phyloP scores from a whole-genome alignment of 2,888 invertebrate genomes.

The Drosophila stalkeri region DNA sequence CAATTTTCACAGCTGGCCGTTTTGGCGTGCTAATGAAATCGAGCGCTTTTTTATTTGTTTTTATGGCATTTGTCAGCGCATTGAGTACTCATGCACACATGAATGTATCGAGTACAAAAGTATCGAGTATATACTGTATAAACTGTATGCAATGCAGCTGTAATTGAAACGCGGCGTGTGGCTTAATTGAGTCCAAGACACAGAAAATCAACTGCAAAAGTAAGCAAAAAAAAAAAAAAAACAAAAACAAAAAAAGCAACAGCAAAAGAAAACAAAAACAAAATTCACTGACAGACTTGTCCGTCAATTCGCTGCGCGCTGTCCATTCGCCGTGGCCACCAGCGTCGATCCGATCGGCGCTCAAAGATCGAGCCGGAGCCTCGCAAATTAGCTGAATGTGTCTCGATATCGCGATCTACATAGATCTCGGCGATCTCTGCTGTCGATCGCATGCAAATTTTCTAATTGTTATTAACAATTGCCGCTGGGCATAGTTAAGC shows the following conservation, averaged over 20 bases:
- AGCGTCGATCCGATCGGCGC: constrained; percentile 55
- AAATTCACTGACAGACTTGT: constrained; percentile 44
- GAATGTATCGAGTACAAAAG: constrained; percentile 13
- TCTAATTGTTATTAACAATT: constrained; percentile 78
- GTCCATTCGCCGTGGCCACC: constrained; percentile 60
- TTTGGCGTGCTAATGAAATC: constrained; percentile 75
- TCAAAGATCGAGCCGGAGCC: constrained; percentile 57
- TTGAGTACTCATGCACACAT: constrained; percentile 4
- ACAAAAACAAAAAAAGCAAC: neutral
- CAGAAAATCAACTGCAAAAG: constrained; percentile 12
- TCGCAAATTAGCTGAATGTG: constrained; percentile 66
- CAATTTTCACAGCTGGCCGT: constrained; percentile 66
- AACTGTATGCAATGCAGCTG: constrained; percentile 17
- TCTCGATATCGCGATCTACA: constrained; percentile 39
- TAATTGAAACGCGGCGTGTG: constrained; percentile 75
- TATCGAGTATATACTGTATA: constrained; percentile 15
- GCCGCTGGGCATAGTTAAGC: constrained; percentile 75
- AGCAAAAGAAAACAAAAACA: neutral
- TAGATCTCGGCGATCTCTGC: constrained; percentile 35
- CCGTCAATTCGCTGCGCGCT: constrained; percentile 34
- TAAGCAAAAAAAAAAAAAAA: neutral
- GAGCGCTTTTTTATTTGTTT: constrained; percentile 75
- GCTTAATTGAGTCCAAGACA: constrained; percentile 61
- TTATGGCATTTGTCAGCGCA: constrained; percentile 69
- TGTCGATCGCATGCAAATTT: constrained; percentile 62